Evolutionary conservation across 2,888 invertebrate genomes (phyloP).

Genomic region (Saturnia japonica): DNA sequence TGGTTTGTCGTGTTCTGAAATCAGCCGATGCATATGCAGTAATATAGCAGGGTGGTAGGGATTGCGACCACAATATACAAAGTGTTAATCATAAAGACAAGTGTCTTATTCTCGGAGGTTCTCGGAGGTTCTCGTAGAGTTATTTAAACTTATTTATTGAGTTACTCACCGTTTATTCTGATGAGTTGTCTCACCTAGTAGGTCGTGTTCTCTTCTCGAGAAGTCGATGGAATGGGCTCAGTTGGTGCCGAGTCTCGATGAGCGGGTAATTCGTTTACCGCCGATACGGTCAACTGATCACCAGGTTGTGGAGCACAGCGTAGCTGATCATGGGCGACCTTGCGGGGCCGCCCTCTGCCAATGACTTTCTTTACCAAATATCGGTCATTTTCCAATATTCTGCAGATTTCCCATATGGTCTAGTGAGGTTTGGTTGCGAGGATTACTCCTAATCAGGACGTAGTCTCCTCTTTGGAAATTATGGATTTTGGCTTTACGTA

Average conservation of each 20-base stretch:
- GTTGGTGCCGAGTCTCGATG: neutral
- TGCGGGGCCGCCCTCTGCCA: too few relatives aligned
- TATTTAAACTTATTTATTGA: neutral
- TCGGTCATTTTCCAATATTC: conserved; percentile 24
- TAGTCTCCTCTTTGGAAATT: too few relatives aligned
- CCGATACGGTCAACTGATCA: conserved; percentile 2
- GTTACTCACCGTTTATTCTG: neutral
- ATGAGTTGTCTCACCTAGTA: neutral
- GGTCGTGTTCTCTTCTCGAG: neutral
- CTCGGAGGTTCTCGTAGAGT: too few relatives aligned
- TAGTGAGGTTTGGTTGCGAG: conserved; percentile 33
- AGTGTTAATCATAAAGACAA: too few relatives aligned
- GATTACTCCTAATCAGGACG: conserved; percentile 29
- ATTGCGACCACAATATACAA: too few relatives aligned
- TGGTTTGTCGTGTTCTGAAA: too few relatives aligned
- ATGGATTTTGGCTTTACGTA: too few relatives aligned
- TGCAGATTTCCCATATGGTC: conserved; percentile 25
- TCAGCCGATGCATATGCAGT: too few relatives aligned
- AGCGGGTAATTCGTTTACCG: neutral
- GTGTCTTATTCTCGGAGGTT: too few relatives aligned
- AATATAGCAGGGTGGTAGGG: too few relatives aligned
- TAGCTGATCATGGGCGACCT: too few relatives aligned
- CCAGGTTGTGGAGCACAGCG: conserved; percentile 2
- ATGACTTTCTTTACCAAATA: too few relatives aligned
- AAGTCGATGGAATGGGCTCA: neutral